Conservation (phyloP, 2,113 vertebrate species). For the Speoplatyrhinus poulsoni region DNA sequence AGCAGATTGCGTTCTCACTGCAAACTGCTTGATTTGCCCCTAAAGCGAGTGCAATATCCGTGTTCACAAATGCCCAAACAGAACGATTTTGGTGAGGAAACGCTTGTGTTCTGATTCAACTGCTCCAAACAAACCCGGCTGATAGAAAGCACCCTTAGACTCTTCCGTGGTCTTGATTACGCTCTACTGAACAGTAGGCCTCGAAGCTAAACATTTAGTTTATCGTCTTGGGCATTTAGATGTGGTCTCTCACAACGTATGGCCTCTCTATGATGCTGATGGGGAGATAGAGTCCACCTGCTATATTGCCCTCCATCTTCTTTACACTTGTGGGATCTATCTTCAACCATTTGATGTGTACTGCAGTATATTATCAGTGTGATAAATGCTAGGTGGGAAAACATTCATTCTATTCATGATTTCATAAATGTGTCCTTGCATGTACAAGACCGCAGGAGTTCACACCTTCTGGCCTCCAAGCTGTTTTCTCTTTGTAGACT, state of each 20-base stretch:
- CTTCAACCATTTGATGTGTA: slow-evolving; percentile 28
- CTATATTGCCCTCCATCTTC: slow-evolving; percentile 39
- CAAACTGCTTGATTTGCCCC: no score
- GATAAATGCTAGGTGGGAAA: slow-evolving; percentile 25
- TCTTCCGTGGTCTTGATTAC: neutral
- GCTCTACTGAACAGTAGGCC: neutral
- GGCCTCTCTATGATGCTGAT: neutral
- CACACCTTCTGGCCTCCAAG: neutral
- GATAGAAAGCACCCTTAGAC: no score
- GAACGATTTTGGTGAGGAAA: no score
- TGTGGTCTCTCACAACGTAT: slow-evolving; percentile 19
- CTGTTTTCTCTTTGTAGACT: slow-evolving; percentile 5
- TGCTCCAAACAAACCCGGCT: no score
- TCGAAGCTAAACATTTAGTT: slow-evolving; percentile 10
- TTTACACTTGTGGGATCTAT: slow-evolving; percentile 27
- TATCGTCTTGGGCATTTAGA: slow-evolving; percentile 1
- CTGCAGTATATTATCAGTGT: slow-evolving; percentile 36
- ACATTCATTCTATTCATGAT: neutral
- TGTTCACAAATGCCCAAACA: no score
- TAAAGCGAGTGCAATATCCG: no score
- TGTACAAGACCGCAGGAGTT: slow-evolving; percentile 2
- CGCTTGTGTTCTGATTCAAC: no score
- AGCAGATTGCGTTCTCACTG: no score
- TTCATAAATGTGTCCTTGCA: neutral
- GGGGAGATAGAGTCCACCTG: slow-evolving; percentile 33